These are phyloP conservation scores for Helicolenus hilgendorfi DNA, from an alignment of 2,797 vertebrate genomes.

Conservation along the genomic window DNA sequence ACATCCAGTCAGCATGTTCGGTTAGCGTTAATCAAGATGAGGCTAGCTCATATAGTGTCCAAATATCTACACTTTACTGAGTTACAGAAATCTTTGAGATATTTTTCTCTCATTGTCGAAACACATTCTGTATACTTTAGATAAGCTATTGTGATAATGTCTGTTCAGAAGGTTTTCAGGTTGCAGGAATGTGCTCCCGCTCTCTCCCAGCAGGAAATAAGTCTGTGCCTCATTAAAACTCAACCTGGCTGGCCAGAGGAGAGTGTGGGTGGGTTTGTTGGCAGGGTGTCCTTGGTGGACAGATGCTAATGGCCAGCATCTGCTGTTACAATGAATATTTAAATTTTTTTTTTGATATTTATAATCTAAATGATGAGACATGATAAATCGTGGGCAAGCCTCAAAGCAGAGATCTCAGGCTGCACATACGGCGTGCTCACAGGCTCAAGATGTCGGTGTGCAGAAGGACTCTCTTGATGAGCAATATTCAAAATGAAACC, in stretches of 20 bases:
- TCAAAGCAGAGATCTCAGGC: constrained; percentile 8
- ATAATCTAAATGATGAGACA: constrained; percentile 5
- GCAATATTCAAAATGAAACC: constrained; percentile 33
- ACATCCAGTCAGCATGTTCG: not conserved
- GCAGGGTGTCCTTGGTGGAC: constrained; percentile 38
- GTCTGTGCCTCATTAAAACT: constrained; percentile 53
- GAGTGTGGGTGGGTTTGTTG: constrained; percentile 13
- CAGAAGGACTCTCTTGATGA: not conserved
- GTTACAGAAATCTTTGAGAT: not conserved
- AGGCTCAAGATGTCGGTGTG: not conserved
- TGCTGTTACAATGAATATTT: constrained; percentile 41
- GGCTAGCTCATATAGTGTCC: not conserved
- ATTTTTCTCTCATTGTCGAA: not conserved
- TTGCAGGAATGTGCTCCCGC: not conserved
- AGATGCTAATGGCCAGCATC: constrained; percentile 45
- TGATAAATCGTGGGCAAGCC: constrained; percentile 5
- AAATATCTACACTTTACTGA: not conserved
- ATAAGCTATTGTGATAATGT: not conserved
- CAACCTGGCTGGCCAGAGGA: constrained; percentile 27
- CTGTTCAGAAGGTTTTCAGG: not conserved
- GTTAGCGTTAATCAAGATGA: not conserved
- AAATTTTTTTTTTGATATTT: constrained; percentile 12
- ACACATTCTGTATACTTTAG: not conserved
- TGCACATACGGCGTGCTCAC: not conserved
- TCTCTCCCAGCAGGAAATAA: constrained; percentile 7